Evolutionary conservation across 2,888 invertebrate species (phyloP).

Genomic region (Drosophila cracens): DNA sequence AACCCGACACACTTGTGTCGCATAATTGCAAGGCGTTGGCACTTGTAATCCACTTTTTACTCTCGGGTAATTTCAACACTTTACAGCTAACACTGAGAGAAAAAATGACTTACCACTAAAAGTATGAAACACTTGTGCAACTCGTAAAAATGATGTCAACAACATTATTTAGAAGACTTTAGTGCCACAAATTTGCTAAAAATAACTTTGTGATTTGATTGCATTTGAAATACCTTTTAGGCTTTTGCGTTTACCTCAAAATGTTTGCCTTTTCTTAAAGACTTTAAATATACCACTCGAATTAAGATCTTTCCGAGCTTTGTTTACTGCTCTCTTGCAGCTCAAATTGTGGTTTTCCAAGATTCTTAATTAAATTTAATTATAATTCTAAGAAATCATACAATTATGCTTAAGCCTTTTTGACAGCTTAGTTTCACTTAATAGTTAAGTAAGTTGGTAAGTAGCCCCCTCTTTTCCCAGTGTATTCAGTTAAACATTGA

Average conservation of each 20-base stretch:
- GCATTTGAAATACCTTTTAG: neutral
- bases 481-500: constrained; percentile 9
- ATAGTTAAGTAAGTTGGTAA: neutral
- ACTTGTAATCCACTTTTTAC: constrained; percentile 44
- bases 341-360: neutral
- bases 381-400: neutral
- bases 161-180: neutral
- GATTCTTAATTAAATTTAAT: neutral
- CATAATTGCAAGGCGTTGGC: constrained; percentile 60
- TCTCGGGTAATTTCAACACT: constrained; percentile 54
- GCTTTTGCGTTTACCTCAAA: neutral
- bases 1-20: constrained; percentile 36
- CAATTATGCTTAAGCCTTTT: neutral
- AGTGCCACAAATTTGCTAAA: neutral
- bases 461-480: constrained; percentile 11
- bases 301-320: neutral
- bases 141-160: neutral
- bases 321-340: neutral
- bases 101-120: neutral
- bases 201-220: neutral
- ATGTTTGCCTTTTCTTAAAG: neutral
- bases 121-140: neutral
- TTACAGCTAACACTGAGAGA: constrained; percentile 21
- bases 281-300: neutral
- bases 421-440: neutral